These are phyloP conservation scores for Lasioglossum baleicum DNA, from an alignment of 1,140 invertebrate genomes.

Conservation along the genomic window DNA sequence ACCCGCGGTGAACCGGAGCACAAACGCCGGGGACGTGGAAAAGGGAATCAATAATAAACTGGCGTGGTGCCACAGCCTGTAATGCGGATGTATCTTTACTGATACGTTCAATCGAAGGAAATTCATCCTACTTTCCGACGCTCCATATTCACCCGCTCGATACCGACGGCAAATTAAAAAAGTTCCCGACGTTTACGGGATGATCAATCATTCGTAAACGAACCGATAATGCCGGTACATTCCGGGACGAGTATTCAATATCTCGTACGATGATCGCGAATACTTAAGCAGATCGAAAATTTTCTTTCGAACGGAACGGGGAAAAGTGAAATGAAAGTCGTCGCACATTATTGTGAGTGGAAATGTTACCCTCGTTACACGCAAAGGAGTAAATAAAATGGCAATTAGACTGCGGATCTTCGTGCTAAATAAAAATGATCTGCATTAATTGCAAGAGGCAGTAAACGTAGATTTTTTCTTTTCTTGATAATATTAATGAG, in stretches of 20 bases:
- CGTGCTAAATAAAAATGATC: too few species aligned
- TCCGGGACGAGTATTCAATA: not conserved
- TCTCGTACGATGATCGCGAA: not conserved
- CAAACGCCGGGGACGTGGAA: conserved; percentile 6
- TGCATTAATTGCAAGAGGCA: too few species aligned
- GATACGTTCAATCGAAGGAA: conserved; percentile 4
- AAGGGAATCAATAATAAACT: conserved; percentile 43
- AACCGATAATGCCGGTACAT: not conserved
- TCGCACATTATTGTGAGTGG: too few species aligned
- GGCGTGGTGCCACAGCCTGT: conserved; percentile 36
- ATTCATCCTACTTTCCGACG: not conserved
- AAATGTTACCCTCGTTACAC: too few species aligned
- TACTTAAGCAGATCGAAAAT: not conserved
- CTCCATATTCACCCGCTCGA: too few species aligned
- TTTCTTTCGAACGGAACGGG: too few species aligned
- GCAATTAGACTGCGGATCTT: too few species aligned
- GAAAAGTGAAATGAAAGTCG: too few species aligned
- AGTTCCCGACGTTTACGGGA: not conserved
- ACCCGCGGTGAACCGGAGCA: not conserved
- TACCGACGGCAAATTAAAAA: not conserved
- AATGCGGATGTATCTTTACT: conserved; percentile 28
- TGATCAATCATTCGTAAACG: not conserved
- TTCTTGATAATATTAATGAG: too few species aligned
- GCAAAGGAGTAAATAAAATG: too few species aligned
- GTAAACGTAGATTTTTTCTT: too few species aligned